These are phyloP conservation scores for Pangasius krempfi DNA, from an alignment of 2,797 vertebrate species.

Conservation along the genomic window DNA sequence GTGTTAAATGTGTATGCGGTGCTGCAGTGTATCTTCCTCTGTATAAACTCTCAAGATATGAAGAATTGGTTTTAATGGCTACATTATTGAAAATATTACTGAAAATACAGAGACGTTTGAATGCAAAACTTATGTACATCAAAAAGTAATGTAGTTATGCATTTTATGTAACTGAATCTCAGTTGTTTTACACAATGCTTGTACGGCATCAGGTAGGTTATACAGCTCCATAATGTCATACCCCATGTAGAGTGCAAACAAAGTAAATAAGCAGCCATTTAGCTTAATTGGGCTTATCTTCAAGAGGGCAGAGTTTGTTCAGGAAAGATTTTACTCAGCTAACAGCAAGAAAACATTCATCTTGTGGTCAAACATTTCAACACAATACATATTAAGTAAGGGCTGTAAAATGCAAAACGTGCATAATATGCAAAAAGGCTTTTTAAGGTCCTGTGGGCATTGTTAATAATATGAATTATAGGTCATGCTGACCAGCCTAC, in stretches of 20 bases:
- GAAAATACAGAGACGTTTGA: not conserved
- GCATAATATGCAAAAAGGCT: not conserved
- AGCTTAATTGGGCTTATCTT: not conserved
- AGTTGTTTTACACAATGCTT: not conserved
- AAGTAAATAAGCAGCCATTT: not conserved
- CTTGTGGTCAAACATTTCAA: not conserved
- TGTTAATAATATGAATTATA: not conserved
- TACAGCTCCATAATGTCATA: not conserved
- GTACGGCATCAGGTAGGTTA: not conserved
- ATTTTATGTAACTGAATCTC: not conserved
- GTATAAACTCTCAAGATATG: not conserved
- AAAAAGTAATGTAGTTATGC: not conserved
- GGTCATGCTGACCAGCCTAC: not conserved
- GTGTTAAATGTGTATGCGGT: not conserved
- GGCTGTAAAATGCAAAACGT: not conserved
- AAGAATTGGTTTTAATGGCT: not conserved
- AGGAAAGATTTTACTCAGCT: not conserved
- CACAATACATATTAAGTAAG: not conserved
- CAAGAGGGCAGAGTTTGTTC: not conserved
- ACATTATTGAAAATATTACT: not conserved
- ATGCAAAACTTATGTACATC: not conserved
- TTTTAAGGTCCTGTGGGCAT: not conserved
- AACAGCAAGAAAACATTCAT: not conserved
- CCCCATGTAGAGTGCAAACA: not conserved
- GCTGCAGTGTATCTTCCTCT: not conserved